A percentile compares a stretch with the other conserved stretches of the same genome.
phyloP scores from a whole-genome alignment of 1,140 invertebrate species.

The Ylistrum balloti region DNA sequence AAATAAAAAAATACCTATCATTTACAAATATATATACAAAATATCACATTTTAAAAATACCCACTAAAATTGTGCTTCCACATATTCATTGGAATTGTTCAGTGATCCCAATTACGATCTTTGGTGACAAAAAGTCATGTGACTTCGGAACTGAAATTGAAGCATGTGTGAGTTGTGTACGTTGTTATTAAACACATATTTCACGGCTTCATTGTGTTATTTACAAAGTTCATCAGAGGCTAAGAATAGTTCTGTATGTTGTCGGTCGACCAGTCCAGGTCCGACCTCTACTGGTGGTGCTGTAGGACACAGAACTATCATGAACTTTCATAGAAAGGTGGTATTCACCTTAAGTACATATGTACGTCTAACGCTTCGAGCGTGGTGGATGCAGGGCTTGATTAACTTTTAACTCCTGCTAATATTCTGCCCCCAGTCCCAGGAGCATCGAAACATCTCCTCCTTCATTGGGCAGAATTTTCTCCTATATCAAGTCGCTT shows the following conservation, averaged over 20 bases:
- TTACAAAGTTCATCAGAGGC: background rate
- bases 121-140: background rate
- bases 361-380: background rate
- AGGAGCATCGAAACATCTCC: background rate
- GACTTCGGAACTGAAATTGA: background rate
- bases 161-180: background rate
- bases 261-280: background rate
- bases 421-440: background rate
- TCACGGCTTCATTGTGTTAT: background rate
- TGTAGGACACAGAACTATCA: conserved; percentile 4
- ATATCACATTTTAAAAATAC: background rate
- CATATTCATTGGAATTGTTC: background rate
- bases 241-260: background rate
- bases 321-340: background rate
- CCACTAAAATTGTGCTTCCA: background rate
- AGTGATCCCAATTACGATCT: background rate
- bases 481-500: background rate
- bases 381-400: conserved; percentile 16
- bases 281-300: background rate
- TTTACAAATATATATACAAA: conserved; percentile 34
- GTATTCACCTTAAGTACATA: background rate
- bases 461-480: background rate
- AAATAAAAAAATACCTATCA: conserved; percentile 34
- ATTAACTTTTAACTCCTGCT: background rate
- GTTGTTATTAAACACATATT: background rate